Percentiles rank a stretch among this genome's conserved stretches.
These are phyloP conservation scores for Trachemys scripta DNA, from an alignment of 2,113 vertebrate species.

Conservation along the genomic window DNA sequence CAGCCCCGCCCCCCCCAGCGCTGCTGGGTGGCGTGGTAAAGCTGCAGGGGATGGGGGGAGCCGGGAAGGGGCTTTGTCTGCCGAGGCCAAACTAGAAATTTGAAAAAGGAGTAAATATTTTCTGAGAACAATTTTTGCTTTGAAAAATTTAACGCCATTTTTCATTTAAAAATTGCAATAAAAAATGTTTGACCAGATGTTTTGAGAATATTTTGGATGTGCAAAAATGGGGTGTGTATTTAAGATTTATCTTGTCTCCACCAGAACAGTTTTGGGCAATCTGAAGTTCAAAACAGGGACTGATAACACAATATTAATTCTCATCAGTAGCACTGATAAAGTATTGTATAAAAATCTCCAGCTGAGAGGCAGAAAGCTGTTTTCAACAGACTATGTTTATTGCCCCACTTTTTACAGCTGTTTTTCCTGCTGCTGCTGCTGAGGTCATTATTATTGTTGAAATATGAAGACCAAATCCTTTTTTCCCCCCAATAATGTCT, in stretches of 20 bases:
- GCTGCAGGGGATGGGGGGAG: too few relatives aligned
- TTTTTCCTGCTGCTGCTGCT: neutral
- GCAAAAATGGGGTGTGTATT: neutral
- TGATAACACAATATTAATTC: neutral
- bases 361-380: neutral
- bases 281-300: neutral
- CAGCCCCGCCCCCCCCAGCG: too few relatives aligned
- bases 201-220: neutral
- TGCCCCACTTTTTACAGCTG: neutral
- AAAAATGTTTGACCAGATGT: neutral
- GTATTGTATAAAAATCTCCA: neutral
- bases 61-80: too few relatives aligned
- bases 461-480: neutral
- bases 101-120: neutral
- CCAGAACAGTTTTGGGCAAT: neutral
- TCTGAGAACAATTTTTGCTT: neutral
- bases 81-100: neutral
- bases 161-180: neutral
- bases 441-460: neutral
- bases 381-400: neutral
- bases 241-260: neutral
- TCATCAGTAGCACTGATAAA: neutral
- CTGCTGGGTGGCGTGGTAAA: too few relatives aligned
- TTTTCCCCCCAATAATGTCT: neutral
- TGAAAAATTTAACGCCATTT: neutral